Evolutionary conservation across 2,888 invertebrate species (phyloP).

Genomic region (Caenorhabditis japonica): DNA sequence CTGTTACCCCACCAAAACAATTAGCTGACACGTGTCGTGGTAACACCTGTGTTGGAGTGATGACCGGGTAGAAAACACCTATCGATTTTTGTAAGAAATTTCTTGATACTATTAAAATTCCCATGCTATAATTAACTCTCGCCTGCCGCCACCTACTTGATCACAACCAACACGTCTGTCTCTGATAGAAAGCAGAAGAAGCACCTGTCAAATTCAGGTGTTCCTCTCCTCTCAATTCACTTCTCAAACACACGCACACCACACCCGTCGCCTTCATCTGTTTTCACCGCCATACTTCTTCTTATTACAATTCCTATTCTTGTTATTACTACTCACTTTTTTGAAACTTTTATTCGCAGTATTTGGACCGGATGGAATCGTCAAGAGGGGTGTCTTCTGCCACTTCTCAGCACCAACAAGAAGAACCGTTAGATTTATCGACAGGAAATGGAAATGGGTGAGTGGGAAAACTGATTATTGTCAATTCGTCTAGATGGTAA

Average conservation of each 20-base stretch:
- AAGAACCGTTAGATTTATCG: constrained; percentile 48
- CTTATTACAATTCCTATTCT: neutral
- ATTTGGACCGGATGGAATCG: constrained; percentile 34
- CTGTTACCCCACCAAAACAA: too few relatives aligned
- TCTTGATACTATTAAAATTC: too few relatives aligned
- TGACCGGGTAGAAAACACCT: too few relatives aligned
- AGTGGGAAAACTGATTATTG: too few relatives aligned
- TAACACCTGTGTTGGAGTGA: too few relatives aligned
- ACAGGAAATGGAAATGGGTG: constrained; percentile 9
- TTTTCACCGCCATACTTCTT: constrained; percentile 7
- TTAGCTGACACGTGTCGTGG: too few relatives aligned
- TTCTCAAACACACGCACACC: constrained; percentile 8
- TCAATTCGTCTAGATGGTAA: too few relatives aligned
- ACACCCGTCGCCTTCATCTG: neutral
- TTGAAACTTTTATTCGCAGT: too few relatives aligned
- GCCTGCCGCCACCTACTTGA: neutral
- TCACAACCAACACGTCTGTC: constrained; percentile 36
- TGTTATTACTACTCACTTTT: constrained; percentile 4
- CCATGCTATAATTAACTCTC: too few relatives aligned
- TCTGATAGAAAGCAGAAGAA: constrained; percentile 54
- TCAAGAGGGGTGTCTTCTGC: too few relatives aligned
- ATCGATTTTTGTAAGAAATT: too few relatives aligned
- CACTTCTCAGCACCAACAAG: constrained; percentile 23
- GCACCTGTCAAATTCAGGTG: constrained; percentile 60
- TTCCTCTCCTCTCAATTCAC: constrained; percentile 28